Conservation (phyloP, 2,113 vertebrate genomes). For the Gila orcuttii region DNA sequence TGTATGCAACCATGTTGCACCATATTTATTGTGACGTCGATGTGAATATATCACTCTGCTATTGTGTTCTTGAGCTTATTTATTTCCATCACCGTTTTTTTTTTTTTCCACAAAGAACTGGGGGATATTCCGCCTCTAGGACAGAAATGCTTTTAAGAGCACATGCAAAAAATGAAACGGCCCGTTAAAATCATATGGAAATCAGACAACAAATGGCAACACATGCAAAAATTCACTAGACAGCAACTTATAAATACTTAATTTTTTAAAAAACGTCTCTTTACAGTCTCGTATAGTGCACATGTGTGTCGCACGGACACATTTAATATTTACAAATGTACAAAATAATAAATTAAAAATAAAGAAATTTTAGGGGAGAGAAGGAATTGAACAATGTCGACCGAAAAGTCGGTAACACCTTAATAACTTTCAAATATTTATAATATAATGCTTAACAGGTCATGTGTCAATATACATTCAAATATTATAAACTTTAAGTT, state of each 20-base stretch:
- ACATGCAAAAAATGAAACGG: conserved; percentile 72
- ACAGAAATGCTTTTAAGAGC: conserved; percentile 63
- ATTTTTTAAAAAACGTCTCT: conserved; percentile 71
- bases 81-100: conserved; percentile 71
- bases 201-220: conserved; percentile 67
- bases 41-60: conserved; percentile 39
- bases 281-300: conserved; percentile 80
- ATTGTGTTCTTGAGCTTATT: conserved; percentile 68
- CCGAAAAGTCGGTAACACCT: conserved; percentile 25
- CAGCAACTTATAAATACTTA: conserved; percentile 81
- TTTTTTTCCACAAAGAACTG: conserved; percentile 65
- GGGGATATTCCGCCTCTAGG: conserved; percentile 64
- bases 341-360: conserved; percentile 86
- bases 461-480: not conserved
- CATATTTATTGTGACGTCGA: conserved; percentile 10
- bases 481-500: not conserved
- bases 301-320: conserved; percentile 71
- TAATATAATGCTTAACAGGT: conserved; percentile 10
- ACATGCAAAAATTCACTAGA: conserved; percentile 78
- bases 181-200: conserved; percentile 54
- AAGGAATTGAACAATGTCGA: conserved; percentile 49
- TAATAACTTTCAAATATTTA: not conserved
- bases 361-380: conserved; percentile 44
- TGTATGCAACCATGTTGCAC: conserved; percentile 29
- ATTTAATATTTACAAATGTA: conserved; percentile 85